Conservation (phyloP, 2,113 vertebrate genomes). For the Spermophilus dauricus region DNA sequence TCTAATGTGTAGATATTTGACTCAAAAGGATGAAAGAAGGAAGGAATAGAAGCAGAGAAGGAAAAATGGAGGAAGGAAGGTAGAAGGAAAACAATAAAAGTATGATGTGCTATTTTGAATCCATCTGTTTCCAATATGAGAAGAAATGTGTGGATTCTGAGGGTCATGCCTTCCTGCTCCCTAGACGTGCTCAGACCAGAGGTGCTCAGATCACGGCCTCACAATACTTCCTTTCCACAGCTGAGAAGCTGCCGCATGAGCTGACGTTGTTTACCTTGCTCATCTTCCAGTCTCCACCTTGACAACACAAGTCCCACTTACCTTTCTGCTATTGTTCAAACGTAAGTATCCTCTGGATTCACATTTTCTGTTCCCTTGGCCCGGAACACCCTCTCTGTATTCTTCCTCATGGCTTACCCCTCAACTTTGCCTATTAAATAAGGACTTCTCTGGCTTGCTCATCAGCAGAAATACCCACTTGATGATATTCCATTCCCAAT, state of each 20-base stretch:
- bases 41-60: neutral
- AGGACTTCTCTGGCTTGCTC: neutral
- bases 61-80: neutral
- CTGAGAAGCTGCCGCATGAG: neutral
- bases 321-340: neutral
- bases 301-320: neutral
- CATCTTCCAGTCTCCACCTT: neutral
- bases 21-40: neutral
- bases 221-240: accelerated
- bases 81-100: neutral
- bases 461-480: neutral
- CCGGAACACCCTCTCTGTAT: too few relatives aligned
- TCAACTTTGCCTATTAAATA: neutral
- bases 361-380: neutral
- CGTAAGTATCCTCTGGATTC: neutral
- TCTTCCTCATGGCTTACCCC: neutral
- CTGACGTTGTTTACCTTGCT: neutral
- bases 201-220: neutral
- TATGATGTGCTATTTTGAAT: neutral
- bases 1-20: neutral
- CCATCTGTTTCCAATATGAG: neutral
- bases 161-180: neutral
- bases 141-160: neutral
- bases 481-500: too few relatives aligned
- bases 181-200: neutral